Base-by-base conservation (phyloP, 2,888 invertebrate genomes). In the Tromatobia lineatoria region DNA sequence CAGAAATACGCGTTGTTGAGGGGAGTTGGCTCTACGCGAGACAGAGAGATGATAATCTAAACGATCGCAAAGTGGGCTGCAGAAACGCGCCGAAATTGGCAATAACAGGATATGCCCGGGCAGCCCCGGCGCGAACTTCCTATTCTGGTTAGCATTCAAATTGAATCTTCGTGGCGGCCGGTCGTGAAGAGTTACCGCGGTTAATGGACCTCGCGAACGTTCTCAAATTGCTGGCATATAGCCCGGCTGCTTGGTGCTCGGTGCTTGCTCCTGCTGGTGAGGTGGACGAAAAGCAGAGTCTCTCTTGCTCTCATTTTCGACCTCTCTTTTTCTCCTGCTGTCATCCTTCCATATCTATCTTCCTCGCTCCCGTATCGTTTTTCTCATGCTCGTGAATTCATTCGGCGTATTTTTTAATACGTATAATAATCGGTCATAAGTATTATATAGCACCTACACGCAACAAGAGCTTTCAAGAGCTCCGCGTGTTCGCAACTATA, bases 71-170 rank as follows among this genome's bases (percentile, higher is more conserved):
- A 93, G 92, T 92, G 91, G 90, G 89, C 90, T 90, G 89, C 90
- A 91, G 92, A 91, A 91, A 89, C 91, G 89, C 90, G 89, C 90
- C 90, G 90, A 91, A 91, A 92, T 92, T 92, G 91, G 91, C 92
- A 91, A 91, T 92, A 92, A 92, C 91, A 88, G 91, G 90, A 88
- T 89, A 88, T 87, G 87, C 87, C 83, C 83, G 85, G 83, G 85
- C 87, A 82, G 88, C 90, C 86, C 88, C 87, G 89, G 88, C 89
- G 90, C 89, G 90, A 90, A 92, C 91, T 92, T 92, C 91, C 91
- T 90, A 90, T 90, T 92, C 91, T 93, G 91, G 92, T 93, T 93
- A 93, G 92, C 91, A 93, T 93, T 93, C 91, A 93, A 93, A 93
- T 93, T 92, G 92, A 93, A 93, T 93, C 91, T 90, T 91, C 90